Evolutionary conservation across 2,113 vertebrate genomes (phyloP).

Genomic region (Hiodon tergisus): DNA sequence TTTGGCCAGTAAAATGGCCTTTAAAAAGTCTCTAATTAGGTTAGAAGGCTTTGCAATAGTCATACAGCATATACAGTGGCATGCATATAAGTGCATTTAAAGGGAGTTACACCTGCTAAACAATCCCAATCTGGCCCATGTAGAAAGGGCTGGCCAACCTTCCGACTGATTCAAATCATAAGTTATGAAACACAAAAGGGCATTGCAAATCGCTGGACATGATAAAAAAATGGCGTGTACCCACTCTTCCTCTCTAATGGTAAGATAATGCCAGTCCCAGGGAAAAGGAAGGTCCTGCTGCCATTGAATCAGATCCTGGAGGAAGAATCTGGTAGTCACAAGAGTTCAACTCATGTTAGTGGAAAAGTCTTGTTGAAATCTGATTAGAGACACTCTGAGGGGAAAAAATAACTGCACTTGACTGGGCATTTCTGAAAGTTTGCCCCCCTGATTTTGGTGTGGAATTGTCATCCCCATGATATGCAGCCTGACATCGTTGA

Average conservation of each 20-base stretch:
- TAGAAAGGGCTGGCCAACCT: slow-evolving; percentile 25
- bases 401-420: slow-evolving; percentile 26
- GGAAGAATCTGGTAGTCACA: slow-evolving; percentile 61
- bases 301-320: slow-evolving; percentile 68
- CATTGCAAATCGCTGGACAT: slow-evolving; percentile 58
- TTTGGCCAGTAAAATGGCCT: not conserved
- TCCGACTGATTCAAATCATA: slow-evolving; percentile 37
- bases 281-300: slow-evolving; percentile 70
- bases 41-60: not conserved
- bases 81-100: not conserved
- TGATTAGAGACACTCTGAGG: slow-evolving; percentile 40
- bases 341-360: slow-evolving; percentile 42
- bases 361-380: slow-evolving; percentile 57
- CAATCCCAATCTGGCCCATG: not conserved
- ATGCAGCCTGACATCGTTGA: no score
- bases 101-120: not conserved
- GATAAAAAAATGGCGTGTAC: slow-evolving; percentile 60
- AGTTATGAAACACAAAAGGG: slow-evolving; percentile 61
- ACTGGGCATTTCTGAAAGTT: not conserved
- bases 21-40: not conserved
- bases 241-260: slow-evolving; percentile 59
- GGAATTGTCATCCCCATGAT: not conserved
- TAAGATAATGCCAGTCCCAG: slow-evolving; percentile 68
- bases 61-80: not conserved
- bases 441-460: not conserved